Evolutionary conservation across 2,113 vertebrate genomes (phyloP).

Genomic region (Malurus cyaneus): DNA sequence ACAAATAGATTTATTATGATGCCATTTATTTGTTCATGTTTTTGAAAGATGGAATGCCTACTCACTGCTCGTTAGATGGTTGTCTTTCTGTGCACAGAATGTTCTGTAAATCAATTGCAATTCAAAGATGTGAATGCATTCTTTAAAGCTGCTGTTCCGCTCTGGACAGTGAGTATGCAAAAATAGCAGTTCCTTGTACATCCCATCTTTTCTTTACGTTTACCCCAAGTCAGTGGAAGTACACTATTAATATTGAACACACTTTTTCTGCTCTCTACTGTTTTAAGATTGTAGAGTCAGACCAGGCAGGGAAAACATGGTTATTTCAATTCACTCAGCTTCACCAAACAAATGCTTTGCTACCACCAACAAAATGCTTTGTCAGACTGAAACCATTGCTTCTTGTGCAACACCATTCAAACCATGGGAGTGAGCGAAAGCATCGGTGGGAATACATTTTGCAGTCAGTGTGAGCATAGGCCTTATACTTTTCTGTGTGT

Average conservation of each 20-base stretch:
- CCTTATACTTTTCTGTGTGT: background rate
- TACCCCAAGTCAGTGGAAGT: background rate
- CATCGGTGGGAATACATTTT: background rate
- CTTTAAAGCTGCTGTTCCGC: background rate
- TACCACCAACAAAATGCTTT: background rate
- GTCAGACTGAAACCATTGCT: background rate
- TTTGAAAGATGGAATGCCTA: slow-evolving; percentile 5
- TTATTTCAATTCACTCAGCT: background rate
- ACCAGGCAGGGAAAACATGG: background rate
- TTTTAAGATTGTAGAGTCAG: background rate
- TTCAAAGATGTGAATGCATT: background rate
- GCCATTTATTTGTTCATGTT: background rate
- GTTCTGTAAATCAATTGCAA: background rate
- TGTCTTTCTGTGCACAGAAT: background rate
- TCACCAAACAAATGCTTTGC: background rate
- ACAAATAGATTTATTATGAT: background rate
- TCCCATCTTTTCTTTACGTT: background rate
- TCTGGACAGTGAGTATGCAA: background rate
- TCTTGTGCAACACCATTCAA: background rate
- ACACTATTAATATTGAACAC: background rate
- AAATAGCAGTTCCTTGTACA: background rate
- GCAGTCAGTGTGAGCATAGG: background rate
- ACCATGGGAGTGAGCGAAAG: background rate
- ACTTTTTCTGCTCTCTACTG: background rate
- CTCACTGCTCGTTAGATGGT: slow-evolving; percentile 1